Conservation (phyloP, 64 coral and sea anemone species). For the Porites lutea region DNA sequence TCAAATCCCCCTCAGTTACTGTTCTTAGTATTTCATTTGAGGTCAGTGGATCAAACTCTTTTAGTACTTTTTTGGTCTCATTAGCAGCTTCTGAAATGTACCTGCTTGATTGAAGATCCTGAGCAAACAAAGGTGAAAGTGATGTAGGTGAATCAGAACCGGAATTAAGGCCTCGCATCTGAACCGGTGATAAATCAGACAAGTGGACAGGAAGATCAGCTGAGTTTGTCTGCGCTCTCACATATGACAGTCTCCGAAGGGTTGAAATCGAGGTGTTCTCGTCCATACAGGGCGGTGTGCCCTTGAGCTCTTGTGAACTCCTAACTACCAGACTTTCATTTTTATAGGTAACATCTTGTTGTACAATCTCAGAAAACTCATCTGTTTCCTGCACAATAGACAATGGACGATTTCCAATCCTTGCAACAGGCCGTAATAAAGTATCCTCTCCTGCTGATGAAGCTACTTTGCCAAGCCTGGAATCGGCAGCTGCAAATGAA, state of each 20-base stretch:
- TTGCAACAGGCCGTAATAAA: slow-evolving; percentile 6
- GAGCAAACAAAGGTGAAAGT: neutral
- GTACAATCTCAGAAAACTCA: slow-evolving; percentile 47
- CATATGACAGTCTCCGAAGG: slow-evolving; percentile 84
- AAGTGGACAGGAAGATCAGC: slow-evolving; percentile 30
- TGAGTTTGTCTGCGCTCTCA: slow-evolving; percentile 87
- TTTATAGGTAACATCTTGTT: slow-evolving; percentile 13
- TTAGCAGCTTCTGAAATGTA: neutral
- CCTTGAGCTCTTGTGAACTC: slow-evolving; percentile 12
- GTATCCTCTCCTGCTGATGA: neutral
- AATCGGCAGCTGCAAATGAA: neutral
- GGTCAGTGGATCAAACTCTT: slow-evolving; percentile 63
- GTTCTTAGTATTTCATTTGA: neutral
- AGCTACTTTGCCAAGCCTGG: neutral
- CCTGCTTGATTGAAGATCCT: neutral
- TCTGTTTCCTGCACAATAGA: slow-evolving; percentile 88
- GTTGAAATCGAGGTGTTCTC: neutral
- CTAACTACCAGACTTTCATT: slow-evolving; percentile 30
- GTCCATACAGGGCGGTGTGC: slow-evolving; percentile 28
- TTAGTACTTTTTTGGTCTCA: slow-evolving; percentile 10
- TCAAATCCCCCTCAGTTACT: slow-evolving; percentile 53
- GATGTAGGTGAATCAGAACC: slow-evolving; percentile 1
- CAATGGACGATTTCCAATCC: slow-evolving; percentile 55
- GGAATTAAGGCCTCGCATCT: slow-evolving; percentile 6
- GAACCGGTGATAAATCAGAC: neutral